These are phyloP conservation scores for Channa maculata DNA, from an alignment of 2,113 vertebrate genomes.

Conservation along the genomic window DNA sequence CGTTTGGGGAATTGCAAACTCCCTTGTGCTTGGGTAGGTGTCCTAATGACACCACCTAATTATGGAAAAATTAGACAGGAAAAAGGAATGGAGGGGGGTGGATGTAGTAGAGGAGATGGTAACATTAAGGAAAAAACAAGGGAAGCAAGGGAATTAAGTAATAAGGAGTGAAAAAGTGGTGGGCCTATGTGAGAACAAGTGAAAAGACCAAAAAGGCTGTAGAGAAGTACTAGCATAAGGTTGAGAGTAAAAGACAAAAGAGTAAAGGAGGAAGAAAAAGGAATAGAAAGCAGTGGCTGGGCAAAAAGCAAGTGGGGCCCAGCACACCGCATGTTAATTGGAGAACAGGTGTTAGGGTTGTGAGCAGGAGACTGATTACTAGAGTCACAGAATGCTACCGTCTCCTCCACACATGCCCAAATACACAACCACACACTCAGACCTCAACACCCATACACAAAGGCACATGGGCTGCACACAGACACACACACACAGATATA, in stretches of 20 bases:
- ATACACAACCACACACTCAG: conserved; percentile 41
- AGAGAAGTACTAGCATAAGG: conserved; percentile 21
- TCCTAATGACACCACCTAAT: conserved; percentile 86
- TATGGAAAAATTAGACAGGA: conserved; percentile 85
- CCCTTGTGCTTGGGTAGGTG: conserved; percentile 83
- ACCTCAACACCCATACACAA: conserved; percentile 21
- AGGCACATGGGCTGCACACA: conserved; percentile 24
- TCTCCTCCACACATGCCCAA: conserved; percentile 41
- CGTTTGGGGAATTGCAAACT: conserved; percentile 84
- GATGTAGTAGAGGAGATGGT: conserved; percentile 28
- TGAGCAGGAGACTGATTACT: conserved; percentile 82
- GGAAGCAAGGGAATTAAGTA: conserved; percentile 54
- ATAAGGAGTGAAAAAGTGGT: conserved; percentile 43
- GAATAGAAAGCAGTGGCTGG: conserved; percentile 56
- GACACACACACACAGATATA: conserved; percentile 48
- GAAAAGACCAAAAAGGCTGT: conserved; percentile 25
- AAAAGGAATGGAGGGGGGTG: conserved; percentile 55
- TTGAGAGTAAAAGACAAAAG: conserved; percentile 25
- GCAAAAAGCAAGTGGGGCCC: conserved; percentile 68
- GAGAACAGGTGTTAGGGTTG: conserved; percentile 85
- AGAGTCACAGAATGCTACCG: conserved; percentile 72
- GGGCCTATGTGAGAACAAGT: conserved; percentile 19
- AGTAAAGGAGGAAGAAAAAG: conserved; percentile 37
- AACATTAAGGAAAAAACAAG: conserved; percentile 28
- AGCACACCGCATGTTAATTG: conserved; percentile 81